Conservation (phyloP, 2,888 invertebrate species). For the Nemapogon koenigi region DNA sequence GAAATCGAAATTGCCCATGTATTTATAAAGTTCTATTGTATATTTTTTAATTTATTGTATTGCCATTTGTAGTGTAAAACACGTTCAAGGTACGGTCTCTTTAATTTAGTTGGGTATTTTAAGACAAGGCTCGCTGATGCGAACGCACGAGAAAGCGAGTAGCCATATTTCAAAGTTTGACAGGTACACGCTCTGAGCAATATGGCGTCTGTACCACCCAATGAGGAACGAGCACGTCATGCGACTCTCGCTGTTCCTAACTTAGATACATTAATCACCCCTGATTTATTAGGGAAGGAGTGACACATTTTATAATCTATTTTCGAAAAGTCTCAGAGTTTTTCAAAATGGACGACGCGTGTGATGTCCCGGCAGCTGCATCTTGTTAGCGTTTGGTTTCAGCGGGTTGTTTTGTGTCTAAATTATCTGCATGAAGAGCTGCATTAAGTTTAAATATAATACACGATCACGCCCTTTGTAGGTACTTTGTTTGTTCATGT, state of each 20-base stretch:
- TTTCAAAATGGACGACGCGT: slow-evolving; percentile 54
- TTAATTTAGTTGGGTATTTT: slow-evolving; percentile 44
- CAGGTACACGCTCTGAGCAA: slow-evolving; percentile 61
- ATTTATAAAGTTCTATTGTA: too few species aligned
- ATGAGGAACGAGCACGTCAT: slow-evolving; percentile 59
- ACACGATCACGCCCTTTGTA: too few species aligned
- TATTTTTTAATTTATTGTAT: not conserved
- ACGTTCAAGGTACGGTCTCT: slow-evolving; percentile 14
- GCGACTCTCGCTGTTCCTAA: slow-evolving; percentile 45
- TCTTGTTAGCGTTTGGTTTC: slow-evolving; percentile 53
- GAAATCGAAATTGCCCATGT: too few species aligned
- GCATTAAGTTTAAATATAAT: too few species aligned
- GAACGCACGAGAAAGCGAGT: slow-evolving; percentile 40
- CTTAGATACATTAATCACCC: slow-evolving; percentile 55
- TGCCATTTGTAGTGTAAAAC: not conserved
- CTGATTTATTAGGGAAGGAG: slow-evolving; percentile 61
- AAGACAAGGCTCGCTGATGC: slow-evolving; percentile 53
- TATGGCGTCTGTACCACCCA: slow-evolving; percentile 62
- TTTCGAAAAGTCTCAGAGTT: slow-evolving; percentile 56
- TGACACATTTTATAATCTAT: slow-evolving; percentile 64
- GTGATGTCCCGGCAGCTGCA: slow-evolving; percentile 56
- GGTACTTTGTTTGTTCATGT: too few species aligned
- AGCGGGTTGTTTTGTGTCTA: slow-evolving; percentile 44
- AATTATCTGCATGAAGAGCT: slow-evolving; percentile 51
- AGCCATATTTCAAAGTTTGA: slow-evolving; percentile 61